These are phyloP conservation scores for Cynaeus angustus DNA, from an alignment of 2,888 invertebrate species.

Conservation along the genomic window DNA sequence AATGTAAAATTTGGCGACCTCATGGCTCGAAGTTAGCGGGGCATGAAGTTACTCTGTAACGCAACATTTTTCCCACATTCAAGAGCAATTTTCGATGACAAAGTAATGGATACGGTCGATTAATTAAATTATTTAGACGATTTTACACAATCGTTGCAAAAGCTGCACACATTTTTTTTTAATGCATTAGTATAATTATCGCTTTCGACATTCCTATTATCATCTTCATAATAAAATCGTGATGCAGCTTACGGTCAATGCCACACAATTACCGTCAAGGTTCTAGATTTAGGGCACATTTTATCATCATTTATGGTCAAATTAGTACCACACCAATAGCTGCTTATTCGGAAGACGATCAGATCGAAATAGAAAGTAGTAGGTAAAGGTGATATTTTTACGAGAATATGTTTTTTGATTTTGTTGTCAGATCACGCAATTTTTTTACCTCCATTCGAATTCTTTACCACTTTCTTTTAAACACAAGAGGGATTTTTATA, in stretches of 20 bases:
- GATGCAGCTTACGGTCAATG: conserved; percentile 45
- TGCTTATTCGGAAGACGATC: conserved; percentile 12
- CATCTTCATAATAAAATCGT: conserved; percentile 30
- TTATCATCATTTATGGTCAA: conserved; percentile 28
- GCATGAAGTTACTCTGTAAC: conserved; percentile 11
- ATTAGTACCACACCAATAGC: conserved; percentile 9
- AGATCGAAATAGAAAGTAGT: conserved; percentile 41
- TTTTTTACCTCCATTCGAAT: conserved; percentile 17
- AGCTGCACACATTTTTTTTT: conserved; percentile 28
- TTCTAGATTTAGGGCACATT: conserved; percentile 38
- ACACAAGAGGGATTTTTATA: conserved; percentile 13
- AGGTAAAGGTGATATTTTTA: neutral
- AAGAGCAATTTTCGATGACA: conserved; percentile 12
- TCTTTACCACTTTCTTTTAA: conserved; percentile 12
- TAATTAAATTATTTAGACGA: conserved; percentile 22
- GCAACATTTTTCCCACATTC: conserved; percentile 32
- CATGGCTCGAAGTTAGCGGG: neutral
- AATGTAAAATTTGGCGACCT: conserved; percentile 4
- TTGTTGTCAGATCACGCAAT: conserved; percentile 15
- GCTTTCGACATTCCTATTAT: conserved; percentile 42
- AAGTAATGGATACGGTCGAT: conserved; percentile 33
- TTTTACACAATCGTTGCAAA: conserved; percentile 31
- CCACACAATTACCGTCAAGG: conserved; percentile 36
- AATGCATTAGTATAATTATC: conserved; percentile 38
- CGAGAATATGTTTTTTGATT: conserved; percentile 14